These are phyloP conservation scores for Etheostoma cragini DNA, from an alignment of 2,113 vertebrate genomes.

Conservation along the genomic window DNA sequence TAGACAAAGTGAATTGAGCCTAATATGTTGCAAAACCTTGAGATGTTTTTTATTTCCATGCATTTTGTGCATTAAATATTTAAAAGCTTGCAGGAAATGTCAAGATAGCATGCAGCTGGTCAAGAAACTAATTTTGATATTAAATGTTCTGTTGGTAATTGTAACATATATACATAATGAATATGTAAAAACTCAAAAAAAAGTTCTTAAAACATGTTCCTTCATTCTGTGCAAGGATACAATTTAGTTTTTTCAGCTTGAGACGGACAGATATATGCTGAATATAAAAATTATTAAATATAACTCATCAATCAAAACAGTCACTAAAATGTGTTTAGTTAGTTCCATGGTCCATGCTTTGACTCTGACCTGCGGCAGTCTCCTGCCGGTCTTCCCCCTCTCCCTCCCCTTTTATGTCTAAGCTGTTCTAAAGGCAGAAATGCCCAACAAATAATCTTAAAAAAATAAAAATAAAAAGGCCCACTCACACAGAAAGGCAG, in stretches of 20 bases:
- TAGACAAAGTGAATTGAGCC: background rate
- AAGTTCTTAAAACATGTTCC: too few species aligned
- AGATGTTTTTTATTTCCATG: background rate
- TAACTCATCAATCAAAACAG: background rate
- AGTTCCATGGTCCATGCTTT: too few species aligned
- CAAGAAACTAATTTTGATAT: background rate
- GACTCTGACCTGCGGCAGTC: too few species aligned
- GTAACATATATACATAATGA: background rate
- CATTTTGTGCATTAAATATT: background rate
- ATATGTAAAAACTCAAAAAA: background rate
- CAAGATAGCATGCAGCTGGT: background rate
- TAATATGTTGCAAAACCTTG: background rate
- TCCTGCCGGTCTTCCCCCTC: too few species aligned
- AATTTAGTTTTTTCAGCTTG: background rate
- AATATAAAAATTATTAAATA: background rate
- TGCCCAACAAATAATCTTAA: too few species aligned
- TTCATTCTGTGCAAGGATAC: background rate
- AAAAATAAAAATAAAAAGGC: background rate
- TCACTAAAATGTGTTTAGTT: background rate
- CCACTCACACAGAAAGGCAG: conserved; percentile 16
- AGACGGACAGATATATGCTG: background rate
- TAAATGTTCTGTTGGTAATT: background rate
- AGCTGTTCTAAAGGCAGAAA: too few species aligned
- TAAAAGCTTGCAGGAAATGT: background rate
- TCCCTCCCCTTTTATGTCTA: too few species aligned